phyloP scores from a whole-genome alignment of 35 echinoderm and acorn worm genomes.

The Patiria miniata region DNA sequence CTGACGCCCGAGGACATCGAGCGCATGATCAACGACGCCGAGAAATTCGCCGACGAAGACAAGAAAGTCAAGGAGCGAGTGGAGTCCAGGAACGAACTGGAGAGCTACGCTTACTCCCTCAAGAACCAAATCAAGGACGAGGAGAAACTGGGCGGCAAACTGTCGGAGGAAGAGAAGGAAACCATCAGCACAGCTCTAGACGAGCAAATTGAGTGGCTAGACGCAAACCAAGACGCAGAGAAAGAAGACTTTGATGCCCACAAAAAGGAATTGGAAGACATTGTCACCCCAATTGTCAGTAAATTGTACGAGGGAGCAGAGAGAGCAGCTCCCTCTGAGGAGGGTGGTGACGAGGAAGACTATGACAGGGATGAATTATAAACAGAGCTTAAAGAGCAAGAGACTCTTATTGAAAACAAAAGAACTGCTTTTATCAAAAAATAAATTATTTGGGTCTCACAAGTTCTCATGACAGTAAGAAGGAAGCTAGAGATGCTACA shows the following conservation, averaged over 20 bases:
- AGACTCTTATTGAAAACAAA: not conserved
- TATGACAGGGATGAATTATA: slow-evolving; percentile 90
- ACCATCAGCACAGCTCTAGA: slow-evolving; percentile 79
- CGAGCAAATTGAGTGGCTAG: slow-evolving; percentile 96
- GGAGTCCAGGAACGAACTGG: slow-evolving; percentile 88
- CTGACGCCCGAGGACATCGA: slow-evolving; percentile 96
- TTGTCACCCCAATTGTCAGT: slow-evolving; percentile 83
- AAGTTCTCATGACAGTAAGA: too few species aligned
- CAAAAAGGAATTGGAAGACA: slow-evolving; percentile 97
- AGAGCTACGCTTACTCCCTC: slow-evolving; percentile 93
- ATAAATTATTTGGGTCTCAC: too few species aligned
- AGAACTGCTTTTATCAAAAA: too few species aligned
- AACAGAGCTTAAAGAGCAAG: not conserved
- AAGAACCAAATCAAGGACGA: slow-evolving; percentile 96
- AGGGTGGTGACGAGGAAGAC: slow-evolving; percentile 53
- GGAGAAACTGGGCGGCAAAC: slow-evolving; percentile 93
- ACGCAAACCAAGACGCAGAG: slow-evolving; percentile 93
- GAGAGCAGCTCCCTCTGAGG: slow-evolving; percentile 41
- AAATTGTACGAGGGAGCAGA: slow-evolving; percentile 96
- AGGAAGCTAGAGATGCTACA: too few species aligned
- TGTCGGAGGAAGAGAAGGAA: slow-evolving; percentile 91
- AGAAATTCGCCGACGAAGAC: slow-evolving; percentile 92
- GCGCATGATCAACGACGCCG: slow-evolving; percentile 92
- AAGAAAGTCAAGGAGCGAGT: slow-evolving; percentile 82
- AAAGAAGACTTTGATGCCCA: slow-evolving; percentile 91